phyloP scores from a whole-genome alignment of 2,113 vertebrate genomes.

The Misgurnus mizolepis region DNA sequence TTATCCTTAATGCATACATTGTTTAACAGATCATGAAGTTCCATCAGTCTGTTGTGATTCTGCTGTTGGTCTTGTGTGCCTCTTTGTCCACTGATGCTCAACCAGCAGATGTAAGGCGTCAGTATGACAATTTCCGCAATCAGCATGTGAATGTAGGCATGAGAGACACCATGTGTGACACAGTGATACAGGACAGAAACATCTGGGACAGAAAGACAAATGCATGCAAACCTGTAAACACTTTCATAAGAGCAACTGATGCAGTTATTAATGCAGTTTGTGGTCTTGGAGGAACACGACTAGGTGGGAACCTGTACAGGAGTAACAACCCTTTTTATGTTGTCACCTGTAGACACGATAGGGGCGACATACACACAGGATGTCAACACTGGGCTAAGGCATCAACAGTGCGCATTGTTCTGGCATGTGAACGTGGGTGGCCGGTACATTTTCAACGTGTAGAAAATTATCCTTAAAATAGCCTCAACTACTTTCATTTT shows the following conservation, averaged over 20 bases:
- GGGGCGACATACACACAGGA: too few relatives aligned
- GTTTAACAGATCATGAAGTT: slow-evolving; percentile 9
- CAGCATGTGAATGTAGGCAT: background rate
- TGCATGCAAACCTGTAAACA: background rate
- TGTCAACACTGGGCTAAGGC: too few relatives aligned
- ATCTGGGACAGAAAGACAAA: background rate
- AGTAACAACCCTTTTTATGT: background rate
- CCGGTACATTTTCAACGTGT: too few relatives aligned
- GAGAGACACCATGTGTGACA: background rate
- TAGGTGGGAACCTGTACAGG: background rate
- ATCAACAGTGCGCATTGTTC: too few relatives aligned
- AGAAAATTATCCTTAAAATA: too few relatives aligned
- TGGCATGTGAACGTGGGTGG: too few relatives aligned
- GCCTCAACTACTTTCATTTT: too few relatives aligned
- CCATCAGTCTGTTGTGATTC: background rate
- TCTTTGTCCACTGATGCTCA: background rate
- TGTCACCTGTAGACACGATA: background rate
- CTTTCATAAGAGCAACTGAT: background rate
- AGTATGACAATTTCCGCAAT: too few relatives aligned
- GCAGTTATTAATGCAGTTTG: background rate
- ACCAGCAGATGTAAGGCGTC: too few relatives aligned
- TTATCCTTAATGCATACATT: background rate
- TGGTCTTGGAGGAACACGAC: background rate
- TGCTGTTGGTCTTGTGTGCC: slow-evolving; percentile 13
- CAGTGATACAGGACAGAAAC: background rate